Conservation (phyloP, 2,113 vertebrate genomes). For the Alaudala cheleensis region DNA sequence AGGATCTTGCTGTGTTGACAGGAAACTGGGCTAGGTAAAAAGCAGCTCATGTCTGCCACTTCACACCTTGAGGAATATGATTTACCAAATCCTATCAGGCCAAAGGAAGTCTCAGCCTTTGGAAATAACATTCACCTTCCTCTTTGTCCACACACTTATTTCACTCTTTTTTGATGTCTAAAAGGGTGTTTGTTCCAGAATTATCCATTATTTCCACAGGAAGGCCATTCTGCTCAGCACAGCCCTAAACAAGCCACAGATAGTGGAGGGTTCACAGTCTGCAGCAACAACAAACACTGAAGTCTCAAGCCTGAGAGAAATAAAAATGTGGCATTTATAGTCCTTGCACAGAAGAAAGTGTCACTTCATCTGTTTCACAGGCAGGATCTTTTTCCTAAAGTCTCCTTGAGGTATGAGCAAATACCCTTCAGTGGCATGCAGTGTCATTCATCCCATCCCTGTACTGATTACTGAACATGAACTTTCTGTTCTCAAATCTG, state of each 20-base stretch:
- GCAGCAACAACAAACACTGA: not conserved
- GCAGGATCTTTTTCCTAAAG: not conserved
- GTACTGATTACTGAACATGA: not conserved
- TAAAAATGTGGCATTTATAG: not conserved
- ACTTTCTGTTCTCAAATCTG: not conserved
- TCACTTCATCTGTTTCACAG: not conserved
- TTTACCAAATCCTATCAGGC: not conserved
- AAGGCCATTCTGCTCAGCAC: not conserved
- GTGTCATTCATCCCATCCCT: not conserved
- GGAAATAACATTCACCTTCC: not conserved
- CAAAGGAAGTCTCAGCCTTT: not conserved
- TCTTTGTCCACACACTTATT: not conserved
- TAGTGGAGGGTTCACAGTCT: not conserved
- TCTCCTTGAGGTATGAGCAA: not conserved
- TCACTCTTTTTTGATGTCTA: not conserved
- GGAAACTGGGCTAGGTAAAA: not conserved
- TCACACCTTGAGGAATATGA: not conserved
- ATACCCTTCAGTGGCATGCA: not conserved
- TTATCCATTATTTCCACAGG: not conserved
- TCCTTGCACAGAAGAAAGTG: not conserved
- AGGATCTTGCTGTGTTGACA: not conserved
- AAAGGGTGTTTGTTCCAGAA: not conserved
- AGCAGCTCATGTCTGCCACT: not conserved
- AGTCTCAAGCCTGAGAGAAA: not conserved
- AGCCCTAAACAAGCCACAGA: not conserved